A percentile compares a stretch with the other conserved stretches of the same genome.
phyloP scores from a whole-genome alignment of 2,888 invertebrate genomes.

The Dinocampus coccinellae region DNA sequence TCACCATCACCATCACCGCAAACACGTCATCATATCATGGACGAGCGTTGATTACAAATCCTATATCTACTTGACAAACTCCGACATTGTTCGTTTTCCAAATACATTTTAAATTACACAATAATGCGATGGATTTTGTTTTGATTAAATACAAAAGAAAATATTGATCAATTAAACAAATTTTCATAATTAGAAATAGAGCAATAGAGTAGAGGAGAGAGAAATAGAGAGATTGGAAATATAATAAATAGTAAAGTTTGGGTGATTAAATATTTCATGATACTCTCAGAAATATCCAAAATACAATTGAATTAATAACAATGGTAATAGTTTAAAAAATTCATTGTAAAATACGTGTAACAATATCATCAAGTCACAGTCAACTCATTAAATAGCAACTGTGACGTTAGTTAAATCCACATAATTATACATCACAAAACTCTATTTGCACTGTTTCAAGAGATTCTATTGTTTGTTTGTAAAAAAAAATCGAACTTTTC shows the following conservation, averaged over 20 bases:
- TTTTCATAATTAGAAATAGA: too few species aligned
- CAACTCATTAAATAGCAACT: constrained; percentile 43
- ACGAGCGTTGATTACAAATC: constrained; percentile 32
- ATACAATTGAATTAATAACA: not conserved
- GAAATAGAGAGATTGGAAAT: too few species aligned
- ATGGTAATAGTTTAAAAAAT: constrained; percentile 17
- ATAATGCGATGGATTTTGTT: too few species aligned
- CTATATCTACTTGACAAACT: not conserved
- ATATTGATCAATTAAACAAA: not conserved
- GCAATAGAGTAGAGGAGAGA: too few species aligned
- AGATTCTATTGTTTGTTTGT: constrained; percentile 41
- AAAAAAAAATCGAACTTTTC: constrained; percentile 28
- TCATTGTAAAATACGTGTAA: constrained; percentile 9
- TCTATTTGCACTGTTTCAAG: constrained; percentile 42
- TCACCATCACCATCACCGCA: too few species aligned
- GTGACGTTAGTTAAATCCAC: constrained; percentile 43
- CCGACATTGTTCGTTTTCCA: not conserved
- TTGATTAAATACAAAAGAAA: not conserved
- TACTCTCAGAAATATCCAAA: not conserved
- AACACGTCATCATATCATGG: constrained; percentile 28
- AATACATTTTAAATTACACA: too few species aligned
- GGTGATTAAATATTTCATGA: too few species aligned
- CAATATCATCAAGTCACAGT: constrained; percentile 40
- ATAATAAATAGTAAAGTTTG: too few species aligned
- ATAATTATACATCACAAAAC: constrained; percentile 48